Percentiles rank a stretch among this genome's conserved stretches.
These are phyloP conservation scores for Mesocentrotus franciscanus DNA, from an alignment of 53 echinoderm and acorn worm species.

Conservation along the genomic window DNA sequence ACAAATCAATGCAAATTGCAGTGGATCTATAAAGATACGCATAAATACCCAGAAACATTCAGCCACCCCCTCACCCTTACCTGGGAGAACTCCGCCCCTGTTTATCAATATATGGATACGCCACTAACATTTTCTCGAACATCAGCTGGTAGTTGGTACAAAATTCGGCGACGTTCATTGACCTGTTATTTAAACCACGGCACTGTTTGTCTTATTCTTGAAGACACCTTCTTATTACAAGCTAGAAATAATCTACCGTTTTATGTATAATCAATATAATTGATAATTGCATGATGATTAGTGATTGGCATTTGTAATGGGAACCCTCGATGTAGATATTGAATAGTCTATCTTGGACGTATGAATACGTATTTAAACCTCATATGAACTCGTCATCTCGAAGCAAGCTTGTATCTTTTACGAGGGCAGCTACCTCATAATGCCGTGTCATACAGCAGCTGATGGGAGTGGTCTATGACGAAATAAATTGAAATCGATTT, in stretches of 20 bases:
- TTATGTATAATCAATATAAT: conserved; percentile 9
- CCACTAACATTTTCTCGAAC: background rate
- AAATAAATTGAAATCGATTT: conserved; percentile 55
- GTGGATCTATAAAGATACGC: too few species aligned
- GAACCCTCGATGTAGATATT: background rate
- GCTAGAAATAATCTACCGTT: conserved; percentile 12
- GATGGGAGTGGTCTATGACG: background rate
- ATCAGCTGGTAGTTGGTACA: background rate
- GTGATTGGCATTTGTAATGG: background rate
- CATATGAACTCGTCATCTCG: background rate
- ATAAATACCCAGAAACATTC: too few species aligned
- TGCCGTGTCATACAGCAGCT: background rate
- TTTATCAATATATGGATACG: background rate
- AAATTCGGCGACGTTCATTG: background rate
- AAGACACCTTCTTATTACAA: background rate
- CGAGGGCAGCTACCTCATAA: background rate
- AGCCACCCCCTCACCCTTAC: too few species aligned
- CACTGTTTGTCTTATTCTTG: background rate
- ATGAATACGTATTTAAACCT: background rate
- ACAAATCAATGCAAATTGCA: too few species aligned
- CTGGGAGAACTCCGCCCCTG: too few species aligned
- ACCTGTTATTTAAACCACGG: background rate
- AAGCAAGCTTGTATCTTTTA: background rate
- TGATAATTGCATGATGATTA: background rate
- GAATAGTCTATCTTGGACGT: too few species aligned